Evolutionary conservation across 2,888 invertebrate genomes (phyloP).

Genomic region (Ceramica pisi): DNA sequence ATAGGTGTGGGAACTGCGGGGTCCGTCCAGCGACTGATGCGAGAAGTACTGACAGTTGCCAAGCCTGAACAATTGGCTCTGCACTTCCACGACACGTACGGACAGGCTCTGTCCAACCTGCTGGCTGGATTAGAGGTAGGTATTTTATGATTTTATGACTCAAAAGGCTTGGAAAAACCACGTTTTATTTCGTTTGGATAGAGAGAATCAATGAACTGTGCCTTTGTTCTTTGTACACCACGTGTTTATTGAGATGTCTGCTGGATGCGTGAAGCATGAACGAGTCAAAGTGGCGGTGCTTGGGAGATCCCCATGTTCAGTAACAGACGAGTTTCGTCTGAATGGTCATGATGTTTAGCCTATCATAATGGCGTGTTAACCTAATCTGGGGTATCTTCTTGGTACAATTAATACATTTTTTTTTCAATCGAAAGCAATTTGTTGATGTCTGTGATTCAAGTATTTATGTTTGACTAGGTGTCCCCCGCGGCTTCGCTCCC

Average conservation of each 20-base stretch:
- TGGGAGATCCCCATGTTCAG: no score
- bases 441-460: neutral
- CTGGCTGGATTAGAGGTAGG: constrained; percentile 96
- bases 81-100: constrained; percentile 99
- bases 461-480: neutral
- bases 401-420: neutral
- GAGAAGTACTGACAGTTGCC: constrained; percentile 93
- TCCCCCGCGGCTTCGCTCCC: no score
- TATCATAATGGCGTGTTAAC: neutral
- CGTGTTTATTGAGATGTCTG: neutral
- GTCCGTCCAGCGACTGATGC: constrained; percentile 94
- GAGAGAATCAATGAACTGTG: neutral
- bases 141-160: neutral
- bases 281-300: neutral
- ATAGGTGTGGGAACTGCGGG: constrained; percentile 98
- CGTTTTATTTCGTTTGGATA: neutral
- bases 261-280: neutral
- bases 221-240: neutral
- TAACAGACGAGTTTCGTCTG: neutral
- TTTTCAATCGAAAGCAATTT: neutral
- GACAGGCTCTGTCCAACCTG: constrained; percentile 98
- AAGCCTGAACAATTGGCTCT: constrained; percentile 95
- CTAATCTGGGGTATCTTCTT: neutral
- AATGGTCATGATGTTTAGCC: neutral
- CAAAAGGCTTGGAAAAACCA: constrained; percentile 2